A percentile compares a stretch with the other conserved stretches of the same genome.
Conservation (phyloP, 2,797 vertebrate species). For the Orestias chungarensis region DNA sequence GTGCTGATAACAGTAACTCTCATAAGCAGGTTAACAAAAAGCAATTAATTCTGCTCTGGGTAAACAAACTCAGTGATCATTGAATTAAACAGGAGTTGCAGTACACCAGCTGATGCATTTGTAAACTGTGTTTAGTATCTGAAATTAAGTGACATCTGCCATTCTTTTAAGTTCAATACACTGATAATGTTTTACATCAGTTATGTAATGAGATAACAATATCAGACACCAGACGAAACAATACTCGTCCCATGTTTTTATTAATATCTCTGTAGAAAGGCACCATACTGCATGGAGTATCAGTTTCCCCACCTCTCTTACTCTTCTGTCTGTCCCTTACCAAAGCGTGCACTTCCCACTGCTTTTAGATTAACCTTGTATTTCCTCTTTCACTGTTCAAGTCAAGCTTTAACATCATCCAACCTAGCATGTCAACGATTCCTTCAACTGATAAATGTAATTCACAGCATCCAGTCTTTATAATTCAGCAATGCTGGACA, state of each 20-base stretch:
- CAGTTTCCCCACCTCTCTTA: constrained; percentile 40
- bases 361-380: constrained; percentile 72
- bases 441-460: constrained; percentile 68
- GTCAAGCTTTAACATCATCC: constrained; percentile 65
- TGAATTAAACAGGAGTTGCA: constrained; percentile 14
- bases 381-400: constrained; percentile 55
- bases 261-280: constrained; percentile 66
- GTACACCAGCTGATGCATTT: constrained; percentile 18
- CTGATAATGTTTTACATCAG: constrained; percentile 55
- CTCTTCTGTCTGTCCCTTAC: constrained; percentile 46
- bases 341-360: constrained; percentile 49
- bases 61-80: constrained; percentile 23
- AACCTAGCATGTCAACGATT: constrained; percentile 65
- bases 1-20: constrained; percentile 25
- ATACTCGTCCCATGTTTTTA: constrained; percentile 63
- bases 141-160: constrained; percentile 32
- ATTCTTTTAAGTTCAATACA: constrained; percentile 65
- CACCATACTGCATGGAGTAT: constrained; percentile 44
- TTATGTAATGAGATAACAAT: constrained; percentile 61
- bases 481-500: constrained; percentile 53
- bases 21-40: constrained; percentile 2
- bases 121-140: constrained; percentile 33
- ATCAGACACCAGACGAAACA: constrained; percentile 60
- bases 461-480: constrained; percentile 61
- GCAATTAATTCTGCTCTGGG: constrained; percentile 2